Base-by-base conservation (phyloP, 2,113 vertebrate species). In the Dermatemys mawii region DNA sequence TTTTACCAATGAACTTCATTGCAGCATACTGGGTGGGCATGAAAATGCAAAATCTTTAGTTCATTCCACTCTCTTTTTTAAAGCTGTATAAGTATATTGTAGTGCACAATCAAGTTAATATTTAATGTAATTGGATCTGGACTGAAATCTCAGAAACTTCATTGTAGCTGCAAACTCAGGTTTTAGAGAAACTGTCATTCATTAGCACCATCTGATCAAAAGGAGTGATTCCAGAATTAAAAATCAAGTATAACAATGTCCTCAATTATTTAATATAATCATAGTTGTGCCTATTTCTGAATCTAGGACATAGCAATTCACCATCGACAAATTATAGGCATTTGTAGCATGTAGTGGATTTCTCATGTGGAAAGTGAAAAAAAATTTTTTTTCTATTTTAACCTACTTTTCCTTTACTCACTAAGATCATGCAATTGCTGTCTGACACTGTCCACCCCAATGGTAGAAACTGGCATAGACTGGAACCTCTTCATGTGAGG, bases 91-190 rank as follows among this genome's bases (percentile, higher is more conserved):
- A 96, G 91, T 87, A 95, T 86, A 85, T 91, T 92, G 87, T 46
- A 93, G 84, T 41, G 73, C 84, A 89, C 92, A 90, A 92, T 96
- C 94, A 88, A 80, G 84, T n/a, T 91, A 89, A 95, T 92, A 70
- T 50, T 96, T 97, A 79, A 96, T 96, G 91, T 89, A 94, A 97
- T 67, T 90, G 90, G 87, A 92, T 95, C 97, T 88, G 7, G 19
- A 87, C 90, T 96, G 86, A 90, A 90, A 97, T 96, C 96, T 94
- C 79, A 95, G 94, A 95, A 81, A 93, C 90, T 94, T 96, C 90
- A 97, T 89, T 95, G 91, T 76, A 90, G 84, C 90, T 90, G 94
- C 86, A 96, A 95, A 88, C 51, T 90, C 81, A 80, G 38, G 92
- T 95, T 96, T 96, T 88, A 88, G 88, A 88, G 88, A 83, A 96